These are phyloP conservation scores for Ageneiosus marmoratus DNA, from an alignment of 2,113 vertebrate species.

Conservation along the genomic window DNA sequence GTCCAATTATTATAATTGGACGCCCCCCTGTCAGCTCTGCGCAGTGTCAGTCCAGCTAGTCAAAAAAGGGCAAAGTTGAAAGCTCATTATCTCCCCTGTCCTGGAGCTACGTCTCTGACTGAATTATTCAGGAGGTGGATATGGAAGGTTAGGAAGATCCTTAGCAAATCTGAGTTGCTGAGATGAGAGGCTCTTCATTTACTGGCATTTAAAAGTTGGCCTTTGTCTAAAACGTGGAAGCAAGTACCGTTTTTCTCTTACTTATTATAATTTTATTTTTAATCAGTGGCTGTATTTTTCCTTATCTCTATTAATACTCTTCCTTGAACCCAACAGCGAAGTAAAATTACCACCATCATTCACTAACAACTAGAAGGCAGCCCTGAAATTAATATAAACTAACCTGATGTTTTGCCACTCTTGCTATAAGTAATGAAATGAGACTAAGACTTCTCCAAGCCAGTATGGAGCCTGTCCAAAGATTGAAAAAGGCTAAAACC, in stretches of 20 bases:
- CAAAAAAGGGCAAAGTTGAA: constrained; percentile 48
- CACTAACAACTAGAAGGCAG: background rate
- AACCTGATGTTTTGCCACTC: background rate
- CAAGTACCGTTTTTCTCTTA: background rate
- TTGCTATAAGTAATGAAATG: background rate
- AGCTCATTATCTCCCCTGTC: constrained; percentile 40
- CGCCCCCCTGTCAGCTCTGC: constrained; percentile 34
- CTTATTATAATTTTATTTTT: background rate
- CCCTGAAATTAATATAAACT: background rate
- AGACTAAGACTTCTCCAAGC: background rate
- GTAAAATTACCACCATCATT: constrained; percentile 13
- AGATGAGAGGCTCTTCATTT: constrained; percentile 8
- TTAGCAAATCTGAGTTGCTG: constrained; percentile 19
- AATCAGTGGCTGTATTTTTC: background rate
- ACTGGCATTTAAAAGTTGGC: background rate
- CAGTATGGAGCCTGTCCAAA: background rate
- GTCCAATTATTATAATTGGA: constrained; percentile 49
- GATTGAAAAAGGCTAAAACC: background rate
- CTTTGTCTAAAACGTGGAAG: background rate
- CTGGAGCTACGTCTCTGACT: constrained; percentile 2
- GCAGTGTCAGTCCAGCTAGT: constrained; percentile 14
- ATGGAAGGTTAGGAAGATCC: constrained; percentile 30
- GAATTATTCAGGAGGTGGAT: constrained; percentile 19
- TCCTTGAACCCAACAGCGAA: background rate
- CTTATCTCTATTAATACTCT: background rate